These are phyloP conservation scores for Chelonoidis abingdonii DNA, from an alignment of 2,113 vertebrate genomes.

Conservation along the genomic window DNA sequence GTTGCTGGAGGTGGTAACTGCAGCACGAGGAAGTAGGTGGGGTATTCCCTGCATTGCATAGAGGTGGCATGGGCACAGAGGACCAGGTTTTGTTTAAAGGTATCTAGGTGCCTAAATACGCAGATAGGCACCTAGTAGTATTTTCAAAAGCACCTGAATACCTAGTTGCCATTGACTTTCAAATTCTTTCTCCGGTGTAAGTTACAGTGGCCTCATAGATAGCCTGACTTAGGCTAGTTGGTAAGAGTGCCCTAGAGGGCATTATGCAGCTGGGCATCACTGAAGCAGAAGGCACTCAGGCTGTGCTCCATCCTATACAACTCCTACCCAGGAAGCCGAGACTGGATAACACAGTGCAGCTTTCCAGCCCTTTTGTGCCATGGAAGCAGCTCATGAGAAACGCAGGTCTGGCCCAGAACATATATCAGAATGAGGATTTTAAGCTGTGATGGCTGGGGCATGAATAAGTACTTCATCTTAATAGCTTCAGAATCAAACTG, in stretches of 20 bases:
- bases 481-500: conserved; percentile 64
- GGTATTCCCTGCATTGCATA: not conserved
- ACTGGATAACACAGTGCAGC: not conserved
- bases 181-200: not conserved
- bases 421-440: not conserved
- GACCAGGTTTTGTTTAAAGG: not conserved
- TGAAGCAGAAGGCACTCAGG: not conserved
- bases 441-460: not conserved
- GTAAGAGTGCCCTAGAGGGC: not conserved
- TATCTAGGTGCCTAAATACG: not conserved
- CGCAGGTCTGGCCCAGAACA: not conserved
- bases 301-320: not conserved
- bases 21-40: not conserved
- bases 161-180: not conserved
- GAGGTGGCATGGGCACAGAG: not conserved
- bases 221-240: not conserved
- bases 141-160: no score
- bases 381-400: not conserved
- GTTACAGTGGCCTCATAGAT: not conserved
- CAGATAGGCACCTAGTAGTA: not conserved
- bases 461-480: conserved; percentile 17
- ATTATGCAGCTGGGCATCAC: not conserved
- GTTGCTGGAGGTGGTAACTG: not conserved
- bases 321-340: not conserved
- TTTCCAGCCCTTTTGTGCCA: not conserved